These are phyloP conservation scores for Oenanthe oenanthe DNA, from an alignment of 2,113 vertebrate species.

Conservation along the genomic window DNA sequence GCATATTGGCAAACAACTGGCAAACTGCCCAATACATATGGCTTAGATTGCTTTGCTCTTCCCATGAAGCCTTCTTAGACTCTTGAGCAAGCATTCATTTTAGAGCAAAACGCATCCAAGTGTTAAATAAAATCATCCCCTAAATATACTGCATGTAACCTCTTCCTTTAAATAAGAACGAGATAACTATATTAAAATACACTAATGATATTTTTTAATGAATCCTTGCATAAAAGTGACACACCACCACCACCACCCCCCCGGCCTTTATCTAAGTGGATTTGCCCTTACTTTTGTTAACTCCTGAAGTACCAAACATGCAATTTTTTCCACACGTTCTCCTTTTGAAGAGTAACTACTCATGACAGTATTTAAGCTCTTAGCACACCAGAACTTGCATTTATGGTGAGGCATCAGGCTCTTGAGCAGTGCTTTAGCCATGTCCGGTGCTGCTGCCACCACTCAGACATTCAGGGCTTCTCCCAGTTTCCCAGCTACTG, in stretches of 20 bases:
- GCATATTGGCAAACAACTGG: constrained; percentile 93
- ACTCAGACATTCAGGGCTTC: constrained; percentile 3
- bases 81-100: constrained; percentile 81
- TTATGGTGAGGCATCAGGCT: neutral
- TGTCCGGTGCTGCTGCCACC: neutral
- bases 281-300: constrained; percentile 58
- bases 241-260: neutral
- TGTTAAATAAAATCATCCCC: constrained; percentile 77
- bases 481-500: neutral
- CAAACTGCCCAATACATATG: constrained; percentile 92
- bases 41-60: constrained; percentile 85
- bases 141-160: constrained; percentile 58
- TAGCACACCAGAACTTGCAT: neutral
- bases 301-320: constrained; percentile 19
- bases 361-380: neutral
- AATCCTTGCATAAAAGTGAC: constrained; percentile 14
- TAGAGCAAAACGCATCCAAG: constrained; percentile 74
- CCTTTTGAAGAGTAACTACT: neutral
- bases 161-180: constrained; percentile 68
- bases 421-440: neutral
- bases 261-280: neutral
- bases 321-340: neutral
- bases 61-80: constrained; percentile 84
- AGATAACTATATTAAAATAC: constrained; percentile 50
- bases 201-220: constrained; percentile 29